Percentiles rank a stretch among this genome's conserved stretches.
Evolutionary conservation across 2,797 vertebrate genomes (phyloP).

Genomic region (Sebastes jordani): DNA sequence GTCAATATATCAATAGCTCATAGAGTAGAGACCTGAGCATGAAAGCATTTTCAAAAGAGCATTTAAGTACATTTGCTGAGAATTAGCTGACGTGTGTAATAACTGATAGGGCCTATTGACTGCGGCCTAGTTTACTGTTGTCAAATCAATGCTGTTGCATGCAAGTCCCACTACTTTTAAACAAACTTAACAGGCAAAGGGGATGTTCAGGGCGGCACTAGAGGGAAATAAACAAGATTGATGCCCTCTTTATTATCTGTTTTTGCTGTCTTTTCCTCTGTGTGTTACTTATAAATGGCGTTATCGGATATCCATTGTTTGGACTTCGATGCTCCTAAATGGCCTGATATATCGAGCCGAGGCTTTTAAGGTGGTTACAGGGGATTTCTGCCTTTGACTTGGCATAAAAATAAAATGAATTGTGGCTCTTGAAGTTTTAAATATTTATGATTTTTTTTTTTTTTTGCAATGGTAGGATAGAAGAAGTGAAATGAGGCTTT

Average conservation of each 20-base stretch:
- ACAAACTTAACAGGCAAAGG: constrained; percentile 78
- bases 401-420: constrained; percentile 82
- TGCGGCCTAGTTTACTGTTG: constrained; percentile 81
- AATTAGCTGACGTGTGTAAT: constrained; percentile 87
- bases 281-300: constrained; percentile 85
- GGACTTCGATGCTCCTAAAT: constrained; percentile 85
- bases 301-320: constrained; percentile 87
- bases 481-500: constrained; percentile 64
- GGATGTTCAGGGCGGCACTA: constrained; percentile 75
- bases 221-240: constrained; percentile 86
- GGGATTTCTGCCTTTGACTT: constrained; percentile 83
- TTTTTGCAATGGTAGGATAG: constrained; percentile 61
- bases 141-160: constrained; percentile 83
- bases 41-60: constrained; percentile 84
- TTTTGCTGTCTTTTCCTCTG: constrained; percentile 82
- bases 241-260: constrained; percentile 87
- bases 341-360: constrained; percentile 83
- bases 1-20: constrained; percentile 87
- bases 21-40: constrained; percentile 82
- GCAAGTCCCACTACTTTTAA: constrained; percentile 82
- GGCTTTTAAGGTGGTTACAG: constrained; percentile 85
- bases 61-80: constrained; percentile 86
- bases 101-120: constrained; percentile 84
- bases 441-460: constrained; percentile 81
- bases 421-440: constrained; percentile 79